These are phyloP conservation scores for Azorinus chamasolen DNA, from an alignment of 2,888 invertebrate species.

Conservation along the genomic window DNA sequence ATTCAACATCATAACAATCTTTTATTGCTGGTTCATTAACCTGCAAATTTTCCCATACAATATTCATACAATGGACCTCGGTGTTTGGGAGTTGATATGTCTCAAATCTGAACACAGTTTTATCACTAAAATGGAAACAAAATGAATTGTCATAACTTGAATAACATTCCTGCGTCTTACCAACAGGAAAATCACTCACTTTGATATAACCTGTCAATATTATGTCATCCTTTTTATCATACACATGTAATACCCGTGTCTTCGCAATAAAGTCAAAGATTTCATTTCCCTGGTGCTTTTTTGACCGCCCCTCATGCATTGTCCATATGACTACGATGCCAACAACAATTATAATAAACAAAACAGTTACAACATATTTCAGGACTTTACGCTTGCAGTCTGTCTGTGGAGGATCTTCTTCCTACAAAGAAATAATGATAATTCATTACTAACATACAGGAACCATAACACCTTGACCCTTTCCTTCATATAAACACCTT, in stretches of 20 bases:
- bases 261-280: constrained; percentile 68
- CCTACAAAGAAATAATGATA: constrained; percentile 54
- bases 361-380: constrained; percentile 64
- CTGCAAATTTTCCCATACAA: constrained; percentile 62
- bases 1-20: constrained; percentile 68
- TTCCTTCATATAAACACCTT: too few species aligned
- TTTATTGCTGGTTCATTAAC: constrained; percentile 36
- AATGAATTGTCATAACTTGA: constrained; percentile 40
- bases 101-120: constrained; percentile 49
- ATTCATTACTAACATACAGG: neutral
- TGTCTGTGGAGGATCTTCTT: constrained; percentile 54
- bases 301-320: constrained; percentile 68
- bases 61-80: constrained; percentile 60
- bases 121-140: constrained; percentile 64
- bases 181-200: constrained; percentile 39
- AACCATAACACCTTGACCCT: too few species aligned
- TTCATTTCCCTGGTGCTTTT: constrained; percentile 58
- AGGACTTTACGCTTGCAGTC: constrained; percentile 63
- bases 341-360: constrained; percentile 71
- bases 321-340: constrained; percentile 71
- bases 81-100: constrained; percentile 41
- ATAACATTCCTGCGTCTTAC: constrained; percentile 52
- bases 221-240: constrained; percentile 55
- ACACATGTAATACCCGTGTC: constrained; percentile 59
- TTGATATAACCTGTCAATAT: constrained; percentile 58